Evolutionary conservation across 2,113 vertebrate genomes (phyloP).

Genomic region (Chloropsis cyanopogon): DNA sequence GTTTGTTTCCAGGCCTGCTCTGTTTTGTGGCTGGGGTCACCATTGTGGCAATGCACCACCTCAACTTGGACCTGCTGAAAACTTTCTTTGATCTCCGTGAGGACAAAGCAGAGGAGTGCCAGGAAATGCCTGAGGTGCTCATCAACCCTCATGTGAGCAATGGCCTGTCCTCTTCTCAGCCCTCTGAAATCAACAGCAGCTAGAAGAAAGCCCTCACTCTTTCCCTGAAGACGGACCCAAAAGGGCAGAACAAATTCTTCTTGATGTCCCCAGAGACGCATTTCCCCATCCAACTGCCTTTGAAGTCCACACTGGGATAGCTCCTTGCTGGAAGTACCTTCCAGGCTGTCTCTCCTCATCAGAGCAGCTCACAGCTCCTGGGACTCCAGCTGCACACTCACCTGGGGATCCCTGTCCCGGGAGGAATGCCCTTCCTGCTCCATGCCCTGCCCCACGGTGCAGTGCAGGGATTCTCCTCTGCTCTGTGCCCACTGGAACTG

Average conservation of each 20-base stretch:
- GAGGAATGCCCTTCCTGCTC: not conserved
- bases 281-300: not conserved
- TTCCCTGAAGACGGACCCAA: not conserved
- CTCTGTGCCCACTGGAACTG: not conserved
- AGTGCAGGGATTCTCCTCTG: not conserved
- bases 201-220: not conserved
- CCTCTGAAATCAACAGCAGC: not conserved
- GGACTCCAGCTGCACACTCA: not conserved
- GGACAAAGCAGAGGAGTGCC: constrained; percentile 66
- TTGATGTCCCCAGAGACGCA: not conserved
- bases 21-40: constrained; percentile 79
- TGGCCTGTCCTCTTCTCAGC: not conserved
- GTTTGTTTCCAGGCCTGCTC: constrained; percentile 76
- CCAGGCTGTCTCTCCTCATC: fast-evolving
- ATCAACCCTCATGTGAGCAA: not conserved
- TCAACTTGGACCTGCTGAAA: constrained; percentile 76
- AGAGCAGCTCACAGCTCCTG: not conserved
- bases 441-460: not conserved
- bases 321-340: not conserved
- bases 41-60: constrained; percentile 75
- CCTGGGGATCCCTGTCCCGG: not conserved
- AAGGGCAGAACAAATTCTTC: not conserved
- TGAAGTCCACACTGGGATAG: fast-evolving
- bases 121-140: not conserved
- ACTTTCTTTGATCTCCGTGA: constrained; percentile 77